These are phyloP conservation scores for Euspilapteryx auroguttella DNA, from an alignment of 2,888 invertebrate genomes.

Conservation along the genomic window DNA sequence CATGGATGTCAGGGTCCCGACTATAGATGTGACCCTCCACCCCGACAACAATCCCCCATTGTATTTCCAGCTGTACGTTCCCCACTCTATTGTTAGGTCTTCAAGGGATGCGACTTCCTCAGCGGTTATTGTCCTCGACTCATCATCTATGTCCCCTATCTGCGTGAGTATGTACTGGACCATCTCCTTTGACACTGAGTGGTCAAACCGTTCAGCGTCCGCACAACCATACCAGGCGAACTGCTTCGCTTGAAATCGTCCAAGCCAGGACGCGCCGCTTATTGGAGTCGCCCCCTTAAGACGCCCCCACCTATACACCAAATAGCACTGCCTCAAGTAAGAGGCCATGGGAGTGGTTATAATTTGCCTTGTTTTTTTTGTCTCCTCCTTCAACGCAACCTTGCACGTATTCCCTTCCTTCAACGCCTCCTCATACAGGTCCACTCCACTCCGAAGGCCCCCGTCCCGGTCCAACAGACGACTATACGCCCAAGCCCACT, in stretches of 20 bases:
- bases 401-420: neutral
- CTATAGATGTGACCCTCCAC: too few species aligned
- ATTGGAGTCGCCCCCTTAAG: neutral
- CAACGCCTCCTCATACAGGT: neutral
- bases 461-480: neutral
- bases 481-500: neutral
- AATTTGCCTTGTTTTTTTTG: neutral
- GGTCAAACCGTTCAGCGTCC: too few species aligned
- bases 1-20: too few species aligned
- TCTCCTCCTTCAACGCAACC: neutral
- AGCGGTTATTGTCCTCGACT: too few species aligned
- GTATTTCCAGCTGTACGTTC: too few species aligned
- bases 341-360: constrained; percentile 1
- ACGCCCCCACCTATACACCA: neutral
- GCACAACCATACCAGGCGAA: neutral
- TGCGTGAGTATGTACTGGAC: too few species aligned
- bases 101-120: too few species aligned
- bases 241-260: neutral
- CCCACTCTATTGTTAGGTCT: too few species aligned
- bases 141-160: too few species aligned
- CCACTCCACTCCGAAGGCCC: neutral
- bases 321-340: neutral
- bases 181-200: too few species aligned
- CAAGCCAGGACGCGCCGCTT: neutral
- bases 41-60: too few species aligned